Percentiles rank a stretch among this genome's conserved stretches.
Evolutionary conservation across 2,113 vertebrate genomes (phyloP).

Genomic region (Nothocercus julius): DNA sequence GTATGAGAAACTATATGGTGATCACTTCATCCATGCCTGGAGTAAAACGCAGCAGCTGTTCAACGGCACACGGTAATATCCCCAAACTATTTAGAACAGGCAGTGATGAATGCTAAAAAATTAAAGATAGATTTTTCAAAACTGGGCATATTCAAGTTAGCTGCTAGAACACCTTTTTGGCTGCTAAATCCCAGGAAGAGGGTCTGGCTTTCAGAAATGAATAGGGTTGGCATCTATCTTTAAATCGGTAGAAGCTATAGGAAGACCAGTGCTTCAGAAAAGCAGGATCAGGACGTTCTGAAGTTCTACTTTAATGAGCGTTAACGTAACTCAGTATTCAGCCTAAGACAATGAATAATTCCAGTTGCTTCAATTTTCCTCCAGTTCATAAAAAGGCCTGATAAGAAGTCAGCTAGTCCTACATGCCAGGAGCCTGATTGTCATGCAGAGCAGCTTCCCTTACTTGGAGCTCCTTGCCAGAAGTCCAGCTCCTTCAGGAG

Average conservation of each 20-base stretch:
- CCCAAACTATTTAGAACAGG: constrained; percentile 29
- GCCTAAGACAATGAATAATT: background rate
- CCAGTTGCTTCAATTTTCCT: background rate
- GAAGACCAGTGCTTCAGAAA: background rate
- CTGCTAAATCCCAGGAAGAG: background rate
- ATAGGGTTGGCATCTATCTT: background rate
- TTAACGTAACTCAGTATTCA: background rate
- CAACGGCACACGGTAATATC: constrained; percentile 8
- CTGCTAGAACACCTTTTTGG: background rate
- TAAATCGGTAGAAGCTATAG: background rate
- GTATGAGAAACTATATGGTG: constrained; percentile 44
- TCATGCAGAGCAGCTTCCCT: background rate
- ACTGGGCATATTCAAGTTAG: background rate
- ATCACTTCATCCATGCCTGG: constrained; percentile 48
- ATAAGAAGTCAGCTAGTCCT: background rate
- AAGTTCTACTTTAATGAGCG: constrained; percentile 25
- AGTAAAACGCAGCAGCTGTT: constrained; percentile 65
- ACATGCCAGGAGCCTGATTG: background rate
- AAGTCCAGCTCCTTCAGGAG: background rate
- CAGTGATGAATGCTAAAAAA: constrained; percentile 55
- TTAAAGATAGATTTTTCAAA: background rate
- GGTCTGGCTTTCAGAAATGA: background rate
- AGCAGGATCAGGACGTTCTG: background rate
- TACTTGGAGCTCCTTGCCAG: background rate
- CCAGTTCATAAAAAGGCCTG: background rate